Base-by-base conservation (phyloP, 2,113 vertebrate species). In the Micronycteris hirsuta region DNA sequence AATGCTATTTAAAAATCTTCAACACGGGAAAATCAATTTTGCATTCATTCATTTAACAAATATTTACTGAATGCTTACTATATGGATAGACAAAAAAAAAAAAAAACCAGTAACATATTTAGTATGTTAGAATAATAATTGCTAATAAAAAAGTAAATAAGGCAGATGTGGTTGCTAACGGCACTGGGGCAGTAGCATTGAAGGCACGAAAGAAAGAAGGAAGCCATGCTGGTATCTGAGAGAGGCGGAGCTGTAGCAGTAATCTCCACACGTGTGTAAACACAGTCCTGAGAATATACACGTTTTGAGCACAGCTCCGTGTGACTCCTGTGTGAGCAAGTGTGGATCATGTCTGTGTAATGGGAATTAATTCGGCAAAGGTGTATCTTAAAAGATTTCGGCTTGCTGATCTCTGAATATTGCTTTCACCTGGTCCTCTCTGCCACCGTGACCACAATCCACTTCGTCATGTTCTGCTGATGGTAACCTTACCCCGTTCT, bases 1-100 rank as follows among this genome's bases (percentile, higher is more conserved):
- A 28, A 58, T 45, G 5, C 4, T 5, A 58, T 49, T 68, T 90
- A 7, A 4, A 83, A 96, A 90, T 41, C 67, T 77, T 63, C 61
- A 85, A 71, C 31, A 87, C 8, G 47, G 58, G n/a, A 96, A 95
- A 93, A 83, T 63, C 41, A 82, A 73, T 68, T 68, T 92, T 89
- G 14, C 26, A 28, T 49, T 63, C 68, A 52, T 58, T 74, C 26
- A 71, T 77, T 65, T 28, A 68, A n/a, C 24, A 89, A 43, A 65
- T 73, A 89, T 76, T 87, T 86, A 68, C 33, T 49, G 49, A 89
- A 82, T 54, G 31, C n/a, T 91, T 83, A 33, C 26, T 49, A 31
- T 56, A 31, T 88, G 71, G 38, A n/a, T 16, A 96, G 77, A 94
- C 9, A 47, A 41, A 26, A 77, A 93, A 47, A 41, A 26, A 77